Base-by-base conservation (phyloP, 2,113 vertebrate species). In the Leptobrachium leishanense region DNA sequence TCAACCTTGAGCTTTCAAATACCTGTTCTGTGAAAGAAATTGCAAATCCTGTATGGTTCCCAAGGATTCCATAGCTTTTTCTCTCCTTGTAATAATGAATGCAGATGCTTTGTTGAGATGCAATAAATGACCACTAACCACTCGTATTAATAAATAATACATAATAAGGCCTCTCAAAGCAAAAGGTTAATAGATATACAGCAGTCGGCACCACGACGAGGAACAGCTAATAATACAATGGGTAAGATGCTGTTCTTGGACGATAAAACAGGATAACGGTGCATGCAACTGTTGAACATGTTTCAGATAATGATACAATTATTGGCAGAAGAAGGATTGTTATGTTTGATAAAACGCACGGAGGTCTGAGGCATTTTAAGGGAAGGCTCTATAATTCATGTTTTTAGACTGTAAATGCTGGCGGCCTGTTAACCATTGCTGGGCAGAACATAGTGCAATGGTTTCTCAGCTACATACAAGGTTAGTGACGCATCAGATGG, bases 111-210 rank as follows among this genome's bases (percentile, higher is more conserved):
- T 59, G 13, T 59, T 59, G 6, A 59, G 13, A 59, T 59, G 10
- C 4, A 59, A 59, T 59, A 59, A 59, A 59, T 13, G 55, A 12
- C 55, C 55, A 59, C 55, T 40, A 66, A 41, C 64, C 12, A 40
- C 6, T 3, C 20, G 20, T 31, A 31, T 31, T 31, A 31, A 31
- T 31, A 31, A 31, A 31, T 31, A 31, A 31, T 31, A 31, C 64
- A 66, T 10, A 66, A 66, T 10, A 66, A 66, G 6, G 64, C 7
- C 7, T 66, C 64, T 40, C 9, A 11, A n/a, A 10, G 64, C 64
- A 66, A 66, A 66, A 66, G 64, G 64, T 66, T 66, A 66, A 66
- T 39, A 10, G 64, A 41, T 40, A 66, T 7, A 59, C 55, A 10
- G 55, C 55, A 4, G 55, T 12, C 2, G 10, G 55, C 55, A 15